Evolutionary conservation across 2,888 invertebrate genomes (phyloP), one percentile per base, ranked within the genome.

Genomic region (Scaptomyza reducta): DNA sequence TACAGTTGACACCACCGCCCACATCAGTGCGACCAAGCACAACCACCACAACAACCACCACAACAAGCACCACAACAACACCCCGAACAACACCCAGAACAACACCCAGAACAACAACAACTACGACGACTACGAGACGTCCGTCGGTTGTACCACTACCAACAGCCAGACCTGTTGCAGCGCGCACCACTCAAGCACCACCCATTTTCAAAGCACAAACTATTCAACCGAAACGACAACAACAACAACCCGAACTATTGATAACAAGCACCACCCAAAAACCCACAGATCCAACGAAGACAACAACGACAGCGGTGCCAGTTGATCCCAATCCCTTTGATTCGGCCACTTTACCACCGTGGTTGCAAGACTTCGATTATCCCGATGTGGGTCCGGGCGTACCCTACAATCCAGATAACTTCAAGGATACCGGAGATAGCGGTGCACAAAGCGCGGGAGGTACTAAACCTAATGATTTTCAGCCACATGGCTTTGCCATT

Each of bases 361-460:
- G 91, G 91, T 61, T 91, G 49, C 71, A 67, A 6, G 89, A 87
- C 59, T 89, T 90, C n/a, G 91, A 91, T 56, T 91, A 90, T 76
- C 80, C 91, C 9, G 90, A 90, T 74, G 74, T 91, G 13, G 91
- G 88, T 16, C 90, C 91, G 9, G 91, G 89, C n/a, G 91, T 91
- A 2, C 89, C 91, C 11, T 91, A 86, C 44, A 74, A 85, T 25
- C 84, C 73, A 18, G 73, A 70, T 35, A 83, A 70, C 67, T 83
- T 77, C 50, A 70, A 55, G 61, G 66, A 70, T 18, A 14, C 35
- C 3, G 13, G 55, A 11, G 38, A 18, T n/a, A 49, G 35, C 0
- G 60, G 62, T 40, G 50, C 29, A 40, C 46, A 50, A 4, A 63
- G 47, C 40, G n/a, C 42, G 59, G 80, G 66, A 69, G 78, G 65